Conservation (phyloP, 2,888 invertebrate genomes). For the Phlogophora meticulosa region DNA sequence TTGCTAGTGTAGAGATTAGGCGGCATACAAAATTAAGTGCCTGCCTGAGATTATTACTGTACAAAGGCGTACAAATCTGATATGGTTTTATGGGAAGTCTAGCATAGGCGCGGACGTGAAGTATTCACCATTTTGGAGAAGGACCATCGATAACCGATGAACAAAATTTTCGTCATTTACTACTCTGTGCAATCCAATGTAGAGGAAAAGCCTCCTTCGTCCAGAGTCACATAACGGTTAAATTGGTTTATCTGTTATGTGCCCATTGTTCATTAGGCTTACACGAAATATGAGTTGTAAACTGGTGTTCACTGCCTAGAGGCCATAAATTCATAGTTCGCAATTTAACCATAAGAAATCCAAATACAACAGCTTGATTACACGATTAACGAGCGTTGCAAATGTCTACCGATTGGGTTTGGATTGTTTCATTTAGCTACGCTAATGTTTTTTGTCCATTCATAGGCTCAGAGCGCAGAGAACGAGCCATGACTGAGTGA, state of each 20-base stretch:
- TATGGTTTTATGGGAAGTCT: not conserved
- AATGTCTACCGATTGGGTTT: slow-evolving; percentile 60
- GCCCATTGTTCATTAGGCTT: not conserved
- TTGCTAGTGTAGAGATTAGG: slow-evolving; percentile 27
- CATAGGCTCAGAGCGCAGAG: slow-evolving; percentile 47
- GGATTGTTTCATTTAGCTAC: slow-evolving; percentile 63
- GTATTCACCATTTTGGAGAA: not conserved
- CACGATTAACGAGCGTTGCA: slow-evolving; percentile 63
- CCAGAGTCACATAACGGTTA: too few species aligned
- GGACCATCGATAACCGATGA: not conserved
- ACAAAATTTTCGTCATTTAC: not conserved
- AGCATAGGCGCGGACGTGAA: not conserved
- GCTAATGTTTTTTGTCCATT: slow-evolving; percentile 57
- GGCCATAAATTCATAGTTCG: slow-evolving; percentile 6
- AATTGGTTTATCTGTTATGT: too few species aligned
- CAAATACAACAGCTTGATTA: slow-evolving; percentile 56
- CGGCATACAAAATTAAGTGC: slow-evolving; percentile 1
- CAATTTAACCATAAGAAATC: slow-evolving; percentile 14
- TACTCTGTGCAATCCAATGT: not conserved
- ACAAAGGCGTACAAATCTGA: not conserved
- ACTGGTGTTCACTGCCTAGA: too few species aligned
- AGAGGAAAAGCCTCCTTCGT: not conserved
- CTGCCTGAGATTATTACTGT: not conserved
- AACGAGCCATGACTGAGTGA: slow-evolving; percentile 46
- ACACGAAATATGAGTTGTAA: not conserved